Base-by-base conservation (phyloP, 2,888 invertebrate genomes). In the Spodoptera exigua region DNA sequence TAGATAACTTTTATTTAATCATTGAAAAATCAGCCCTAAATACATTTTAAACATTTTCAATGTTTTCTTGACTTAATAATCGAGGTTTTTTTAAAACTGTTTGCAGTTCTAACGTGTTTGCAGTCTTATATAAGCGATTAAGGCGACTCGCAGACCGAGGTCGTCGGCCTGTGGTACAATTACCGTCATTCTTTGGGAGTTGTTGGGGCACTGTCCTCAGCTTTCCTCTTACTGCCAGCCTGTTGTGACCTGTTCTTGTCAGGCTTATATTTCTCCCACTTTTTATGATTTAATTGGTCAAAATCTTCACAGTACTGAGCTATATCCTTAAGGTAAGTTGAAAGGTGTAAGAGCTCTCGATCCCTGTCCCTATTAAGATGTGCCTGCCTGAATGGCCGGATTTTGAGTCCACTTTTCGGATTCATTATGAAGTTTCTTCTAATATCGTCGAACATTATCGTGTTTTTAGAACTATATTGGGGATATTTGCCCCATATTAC, bases 381-480 rank as follows among this genome's bases (percentile, higher is more conserved):
- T 0, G 99, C 99, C 82, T 99, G 97, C 4, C 97, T 95, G 87
- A 99, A 99, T 0, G 99, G 97, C 82, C 97, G 95, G 79, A 99
- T 99, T 89, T 97, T 96, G 0, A 99, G 93, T 0, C 99, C 99
- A 61, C 97, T 98, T 79, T 97, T 97, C 0, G 99, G 99, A 89
- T 99, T 99, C 99, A 99, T 99, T 37, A 99, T 95, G 83, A 99
- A 99, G 90, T 99, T 99, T 76, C 99, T 95, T 54, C 99, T 95
- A 37, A 99, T 97, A 82, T 99, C 99, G 84, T 99, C 99, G 80
- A 99, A 98, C 99, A 99, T 99, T 68, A 99, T 98, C 0, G 99
- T 99, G 87, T 99, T 99, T 84, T 97, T 97, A 0, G 97, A 94
- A 46, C 95, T 97, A 90, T 98, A 99, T 84, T 99, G 98, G 0